Conservation (phyloP, 92 coral and sea anemone genomes). For the Porites evermanni region DNA sequence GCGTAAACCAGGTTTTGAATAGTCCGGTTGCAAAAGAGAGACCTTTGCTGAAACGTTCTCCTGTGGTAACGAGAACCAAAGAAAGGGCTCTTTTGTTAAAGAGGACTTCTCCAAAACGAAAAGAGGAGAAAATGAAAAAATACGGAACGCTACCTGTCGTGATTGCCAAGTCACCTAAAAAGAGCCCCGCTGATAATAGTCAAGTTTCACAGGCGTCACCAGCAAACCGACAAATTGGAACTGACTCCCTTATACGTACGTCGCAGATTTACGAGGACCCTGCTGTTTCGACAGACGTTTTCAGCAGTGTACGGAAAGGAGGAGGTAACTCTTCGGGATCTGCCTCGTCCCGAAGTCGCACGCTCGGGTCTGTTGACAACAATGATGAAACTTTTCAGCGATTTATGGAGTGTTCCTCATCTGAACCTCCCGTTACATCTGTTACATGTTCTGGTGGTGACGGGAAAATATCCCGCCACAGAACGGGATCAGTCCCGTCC, state of each 20-base stretch:
- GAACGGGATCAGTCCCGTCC: neutral
- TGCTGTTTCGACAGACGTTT: neutral
- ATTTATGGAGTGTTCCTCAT: neutral
- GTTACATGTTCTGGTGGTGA: neutral
- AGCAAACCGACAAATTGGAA: neutral
- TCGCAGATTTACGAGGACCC: neutral
- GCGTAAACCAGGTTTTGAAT: neutral
- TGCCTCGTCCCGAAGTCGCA: conserved; percentile 26
- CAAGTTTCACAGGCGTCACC: conserved; percentile 7
- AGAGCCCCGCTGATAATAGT: conserved; percentile 2
- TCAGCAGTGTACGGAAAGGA: neutral
- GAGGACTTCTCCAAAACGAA: conserved; percentile 36
- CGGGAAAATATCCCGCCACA: neutral
- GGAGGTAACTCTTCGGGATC: neutral
- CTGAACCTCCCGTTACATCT: neutral
- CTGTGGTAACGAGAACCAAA: neutral
- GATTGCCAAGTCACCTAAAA: conserved; percentile 57
- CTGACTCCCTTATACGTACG: neutral
- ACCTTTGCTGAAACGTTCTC: neutral
- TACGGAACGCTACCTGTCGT: conserved; percentile 60
- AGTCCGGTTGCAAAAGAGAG: conserved; percentile 13
- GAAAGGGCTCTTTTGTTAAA: conserved; percentile 11
- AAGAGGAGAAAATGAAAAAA: conserved; percentile 40
- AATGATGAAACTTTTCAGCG: neutral
- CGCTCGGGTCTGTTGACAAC: neutral